Base-by-base conservation (phyloP, 2,888 invertebrate species). In the Oxystoma pomonae region DNA sequence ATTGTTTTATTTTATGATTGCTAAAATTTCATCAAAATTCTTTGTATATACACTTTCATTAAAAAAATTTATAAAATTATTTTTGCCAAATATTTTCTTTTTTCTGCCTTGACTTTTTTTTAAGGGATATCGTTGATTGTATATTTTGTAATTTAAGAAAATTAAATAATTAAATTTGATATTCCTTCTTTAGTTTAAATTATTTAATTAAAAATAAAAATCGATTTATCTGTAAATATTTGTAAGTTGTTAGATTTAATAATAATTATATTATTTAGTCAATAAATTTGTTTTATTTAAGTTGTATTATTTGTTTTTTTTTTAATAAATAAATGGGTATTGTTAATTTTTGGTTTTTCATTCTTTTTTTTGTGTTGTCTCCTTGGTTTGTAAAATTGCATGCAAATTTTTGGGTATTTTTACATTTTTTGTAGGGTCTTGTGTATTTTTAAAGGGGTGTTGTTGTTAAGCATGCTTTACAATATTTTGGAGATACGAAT, bases 281-380 rank as follows among this genome's bases (percentile, higher is more conserved):
- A 69, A 70, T 70, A 66, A 68, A 72, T 68, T 68, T 74, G 72
- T 69, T 75, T 76, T 69, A 67, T 69, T 72, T 68, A 76, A 71
- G 72, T 74, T 75, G 75, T 78, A 76, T 70, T 75, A 76, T 76
- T 75, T 75, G 75, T 76, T 77, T 75, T 76, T 78, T 77, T 68
- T 66, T 70, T 68, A 61, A 70, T 69, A 76, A 79, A 79, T 77
- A 80, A 78, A 80, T 74, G 78, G 78, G 78, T 77, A 76, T 75
- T 76, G 75, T 74, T 76, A 74, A 73, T 74, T 73, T 73, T 72
- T 72, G 73, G 70, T 76, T 76, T 76, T 74, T 73, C 70, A 69
- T 76, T 73, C 60, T 65, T 71, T 71, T 73, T 67, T 66, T 60
- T 71, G n/a, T 63, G n/a, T n/a, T n/a, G n/a, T n/a, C n/a, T n/a